phyloP scores from a whole-genome alignment of 2,113 vertebrate species.

The Scopus umbretta region DNA sequence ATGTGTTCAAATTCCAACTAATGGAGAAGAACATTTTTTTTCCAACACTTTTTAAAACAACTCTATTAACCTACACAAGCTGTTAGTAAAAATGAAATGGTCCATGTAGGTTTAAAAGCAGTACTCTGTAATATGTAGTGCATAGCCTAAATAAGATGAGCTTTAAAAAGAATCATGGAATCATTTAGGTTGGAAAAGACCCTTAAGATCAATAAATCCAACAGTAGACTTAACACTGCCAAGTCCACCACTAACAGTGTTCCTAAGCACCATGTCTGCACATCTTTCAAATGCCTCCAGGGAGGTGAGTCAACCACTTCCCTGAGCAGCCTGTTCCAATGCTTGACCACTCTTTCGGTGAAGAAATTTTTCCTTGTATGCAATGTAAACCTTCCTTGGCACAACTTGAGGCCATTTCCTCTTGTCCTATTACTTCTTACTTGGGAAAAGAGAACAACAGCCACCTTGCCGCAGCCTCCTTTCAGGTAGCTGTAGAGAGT shows the following conservation, averaged over 20 bases:
- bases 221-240: fast-evolving
- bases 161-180: background rate
- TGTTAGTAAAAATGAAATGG: background rate
- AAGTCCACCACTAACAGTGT: background rate
- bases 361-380: background rate
- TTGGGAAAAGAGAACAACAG: background rate
- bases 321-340: background rate
- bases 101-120: background rate
- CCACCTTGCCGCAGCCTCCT: fast-evolving
- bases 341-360: background rate
- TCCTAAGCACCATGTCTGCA: background rate
- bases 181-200: background rate
- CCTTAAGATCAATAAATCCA: background rate
- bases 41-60: background rate
- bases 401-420: background rate
- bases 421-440: background rate
- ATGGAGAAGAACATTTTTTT: background rate
- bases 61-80: background rate
- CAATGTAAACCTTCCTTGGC: background rate
- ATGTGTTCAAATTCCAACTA: background rate
- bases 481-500: background rate
- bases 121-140: background rate
- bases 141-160: background rate
- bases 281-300: background rate
- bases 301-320: background rate